Evolutionary conservation across 2,888 invertebrate genomes (phyloP).

Genomic region (Teleogryllus oceanicus): DNA sequence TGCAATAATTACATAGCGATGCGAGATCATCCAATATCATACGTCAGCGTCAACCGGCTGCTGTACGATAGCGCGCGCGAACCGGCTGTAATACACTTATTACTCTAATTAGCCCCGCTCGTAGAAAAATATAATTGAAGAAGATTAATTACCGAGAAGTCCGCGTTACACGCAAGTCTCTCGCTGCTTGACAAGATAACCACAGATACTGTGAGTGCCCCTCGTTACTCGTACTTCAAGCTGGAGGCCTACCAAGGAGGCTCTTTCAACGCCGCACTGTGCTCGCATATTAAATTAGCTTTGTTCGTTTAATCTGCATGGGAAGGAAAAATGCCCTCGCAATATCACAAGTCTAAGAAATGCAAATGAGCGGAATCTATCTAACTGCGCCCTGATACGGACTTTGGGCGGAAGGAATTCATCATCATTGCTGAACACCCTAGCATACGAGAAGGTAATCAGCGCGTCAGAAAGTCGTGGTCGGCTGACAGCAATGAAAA

Average conservation of each 20-base stretch:
- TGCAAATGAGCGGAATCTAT: background rate
- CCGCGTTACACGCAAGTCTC: background rate
- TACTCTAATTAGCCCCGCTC: constrained; percentile 1
- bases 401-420: background rate
- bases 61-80: background rate
- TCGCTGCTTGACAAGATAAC: background rate
- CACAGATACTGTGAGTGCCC: background rate
- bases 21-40: background rate
- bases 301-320: background rate
- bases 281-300: constrained; percentile 7
- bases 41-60: background rate
- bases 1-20: background rate
- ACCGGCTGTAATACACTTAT: background rate
- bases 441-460: background rate
- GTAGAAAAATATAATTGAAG: constrained; percentile 9
- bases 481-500: background rate
- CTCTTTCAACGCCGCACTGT: background rate
- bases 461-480: background rate
- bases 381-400: constrained; percentile 5
- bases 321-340: constrained; percentile 18
- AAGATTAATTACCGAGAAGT: constrained; percentile 1
- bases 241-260: too few species aligned
- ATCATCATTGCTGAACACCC: background rate
- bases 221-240: background rate
- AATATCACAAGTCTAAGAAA: background rate